Base-by-base conservation (phyloP, 2,113 vertebrate species). In the Mormyrus lacerda region DNA sequence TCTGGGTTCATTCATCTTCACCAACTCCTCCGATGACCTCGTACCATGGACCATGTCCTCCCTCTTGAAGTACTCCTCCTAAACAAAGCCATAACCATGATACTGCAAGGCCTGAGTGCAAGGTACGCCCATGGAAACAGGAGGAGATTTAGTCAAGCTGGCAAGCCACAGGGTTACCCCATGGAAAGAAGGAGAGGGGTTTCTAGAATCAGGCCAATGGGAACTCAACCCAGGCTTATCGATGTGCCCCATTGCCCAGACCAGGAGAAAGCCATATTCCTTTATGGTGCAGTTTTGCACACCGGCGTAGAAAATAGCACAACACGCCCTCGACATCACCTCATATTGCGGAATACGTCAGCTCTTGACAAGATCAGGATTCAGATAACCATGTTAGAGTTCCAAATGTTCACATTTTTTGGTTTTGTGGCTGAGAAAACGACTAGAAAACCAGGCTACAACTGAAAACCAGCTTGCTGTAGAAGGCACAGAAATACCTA, bases 1-100 rank as follows among this genome's bases (percentile, higher is more conserved):
- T 1, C 93, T 93, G 0, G 92, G 91, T 1, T 90, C 91, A 0
- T 90, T 91, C 10, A 21, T 55, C 8, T 65, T 95, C 11, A 95
- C 95, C 48, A 93, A 93, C 90, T 93, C 95, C 90, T 91, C 93
- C 89, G 89, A 92, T 89, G 95, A 90, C 90, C 93, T 93, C 53
- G 95, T 93, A 39, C 93, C 94, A 27, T 93, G 94, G 0, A 92
- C 19, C 73, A 51, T 93, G 0, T 94, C 94, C 0, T 85, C 95
- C 93, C 92, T 95, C 91, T 95, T 94, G 73, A 89, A 76, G 55
- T 90, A 93, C 19, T 65, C 89, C n/a, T 45, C 92, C 55, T 92
- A 39, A 44, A 44, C 79, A 47, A 35, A 47, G 17, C 39, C 39
- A 44, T 27, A 42, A 45, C 53, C 86, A 58, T 35, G 24, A 39